Conservation (phyloP, 2,113 vertebrate genomes). For the Campylorhamphus procurvoides region DNA sequence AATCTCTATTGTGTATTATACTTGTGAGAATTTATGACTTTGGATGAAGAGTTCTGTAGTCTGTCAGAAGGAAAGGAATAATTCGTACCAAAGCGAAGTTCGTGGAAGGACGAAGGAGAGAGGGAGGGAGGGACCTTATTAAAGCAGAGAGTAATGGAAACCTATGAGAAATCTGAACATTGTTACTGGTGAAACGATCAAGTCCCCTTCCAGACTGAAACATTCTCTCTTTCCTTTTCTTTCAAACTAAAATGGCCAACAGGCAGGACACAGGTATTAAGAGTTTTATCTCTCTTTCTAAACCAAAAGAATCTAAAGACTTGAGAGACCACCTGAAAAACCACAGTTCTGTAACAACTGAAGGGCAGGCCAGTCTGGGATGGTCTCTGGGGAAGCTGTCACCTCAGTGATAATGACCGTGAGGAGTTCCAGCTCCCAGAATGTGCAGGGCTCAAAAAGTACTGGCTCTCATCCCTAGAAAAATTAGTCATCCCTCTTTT, state of each 20-base stretch:
- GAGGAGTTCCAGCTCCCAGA: neutral
- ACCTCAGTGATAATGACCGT: neutral
- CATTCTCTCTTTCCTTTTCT: neutral
- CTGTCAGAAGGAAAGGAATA: slow-evolving; percentile 11
- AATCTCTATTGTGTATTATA: slow-evolving; percentile 10
- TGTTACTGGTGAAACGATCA: slow-evolving; percentile 28
- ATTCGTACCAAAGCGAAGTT: neutral
- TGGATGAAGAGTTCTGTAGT: neutral
- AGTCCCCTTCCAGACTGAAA: neutral
- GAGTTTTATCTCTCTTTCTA: neutral
- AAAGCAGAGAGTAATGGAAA: slow-evolving; percentile 21
- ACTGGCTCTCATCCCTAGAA: neutral
- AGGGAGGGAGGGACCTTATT: neutral
- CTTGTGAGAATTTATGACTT: slow-evolving; percentile 43
- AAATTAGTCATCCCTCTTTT: neutral
- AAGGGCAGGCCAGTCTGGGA: neutral
- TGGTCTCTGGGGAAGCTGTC: neutral
- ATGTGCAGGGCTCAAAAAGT: neutral
- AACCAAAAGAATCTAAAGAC: neutral
- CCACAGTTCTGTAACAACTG: neutral
- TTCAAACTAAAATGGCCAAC: neutral
- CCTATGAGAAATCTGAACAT: neutral
- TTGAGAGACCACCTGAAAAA: neutral
- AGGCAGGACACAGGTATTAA: neutral
- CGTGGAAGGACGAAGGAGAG: neutral